These are phyloP conservation scores for Hypanus sabinus DNA, from an alignment of 2,113 vertebrate species.

Conservation along the genomic window DNA sequence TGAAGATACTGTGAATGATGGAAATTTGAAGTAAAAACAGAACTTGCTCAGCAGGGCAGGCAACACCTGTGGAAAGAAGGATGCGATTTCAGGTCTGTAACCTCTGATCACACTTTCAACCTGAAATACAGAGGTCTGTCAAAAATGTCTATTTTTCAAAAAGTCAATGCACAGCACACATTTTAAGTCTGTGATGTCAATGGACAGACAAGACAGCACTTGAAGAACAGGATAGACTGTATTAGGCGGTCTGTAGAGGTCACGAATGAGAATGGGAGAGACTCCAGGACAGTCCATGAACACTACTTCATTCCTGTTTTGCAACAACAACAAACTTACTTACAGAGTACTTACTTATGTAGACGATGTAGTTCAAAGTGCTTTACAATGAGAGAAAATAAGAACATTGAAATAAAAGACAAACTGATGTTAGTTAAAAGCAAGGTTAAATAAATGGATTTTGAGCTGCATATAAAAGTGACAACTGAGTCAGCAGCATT, in stretches of 20 bases:
- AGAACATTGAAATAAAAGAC: too few relatives aligned
- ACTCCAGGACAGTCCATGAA: too few relatives aligned
- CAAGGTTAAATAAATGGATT: too few relatives aligned
- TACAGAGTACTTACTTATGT: too few relatives aligned
- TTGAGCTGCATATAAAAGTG: too few relatives aligned
- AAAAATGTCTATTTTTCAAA: not conserved
- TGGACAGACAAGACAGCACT: not conserved
- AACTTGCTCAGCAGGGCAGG: not conserved
- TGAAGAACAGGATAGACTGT: not conserved
- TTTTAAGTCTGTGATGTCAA: not conserved
- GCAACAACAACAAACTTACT: too few relatives aligned
- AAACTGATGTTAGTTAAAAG: too few relatives aligned
- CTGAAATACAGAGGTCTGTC: not conserved
- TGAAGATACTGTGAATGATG: not conserved
- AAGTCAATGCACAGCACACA: not conserved
- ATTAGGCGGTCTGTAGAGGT: not conserved
- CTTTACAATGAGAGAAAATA: too few relatives aligned
- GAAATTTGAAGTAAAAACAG: not conserved
- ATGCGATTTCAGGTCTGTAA: not conserved
- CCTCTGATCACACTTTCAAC: not conserved
- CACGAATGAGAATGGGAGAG: not conserved
- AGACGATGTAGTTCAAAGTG: too few relatives aligned
- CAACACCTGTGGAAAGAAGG: not conserved
- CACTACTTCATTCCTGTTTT: too few relatives aligned
- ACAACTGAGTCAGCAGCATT: too few relatives aligned